Evolutionary conservation across 2,888 invertebrate genomes (phyloP).

Genomic region (Dicranocentrus wangi): DNA sequence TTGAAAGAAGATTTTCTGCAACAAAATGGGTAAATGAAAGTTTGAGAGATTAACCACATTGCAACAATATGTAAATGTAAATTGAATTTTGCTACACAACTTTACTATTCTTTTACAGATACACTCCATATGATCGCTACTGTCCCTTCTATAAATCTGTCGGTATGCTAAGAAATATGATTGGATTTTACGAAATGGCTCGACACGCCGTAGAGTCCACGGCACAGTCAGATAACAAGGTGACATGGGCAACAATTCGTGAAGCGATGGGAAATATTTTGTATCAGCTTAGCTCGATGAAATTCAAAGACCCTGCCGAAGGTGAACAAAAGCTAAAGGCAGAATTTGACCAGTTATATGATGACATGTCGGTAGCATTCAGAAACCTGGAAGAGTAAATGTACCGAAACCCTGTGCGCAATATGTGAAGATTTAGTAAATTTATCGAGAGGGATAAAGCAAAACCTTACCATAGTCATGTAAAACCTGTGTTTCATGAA

Average conservation of each 20-base stretch:
- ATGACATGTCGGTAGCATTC: constrained; percentile 97
- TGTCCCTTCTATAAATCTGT: constrained; percentile 99
- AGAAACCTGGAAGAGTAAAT: constrained; percentile 97
- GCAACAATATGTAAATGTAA: too few relatives aligned
- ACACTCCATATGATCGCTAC: constrained; percentile 95
- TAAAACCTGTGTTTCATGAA: constrained; percentile 59
- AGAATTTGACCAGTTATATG: constrained; percentile 96
- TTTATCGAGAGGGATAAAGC: constrained; percentile 10
- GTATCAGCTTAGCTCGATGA: constrained; percentile 98
- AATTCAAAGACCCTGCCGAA: constrained; percentile 99
- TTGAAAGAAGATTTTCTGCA: constrained; percentile 99
- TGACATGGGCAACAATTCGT: constrained; percentile 97
- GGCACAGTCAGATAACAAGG: constrained; percentile 98
- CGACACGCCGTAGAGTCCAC: constrained; percentile 98
- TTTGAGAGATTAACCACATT: too few relatives aligned
- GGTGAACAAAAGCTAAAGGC: constrained; percentile 97
- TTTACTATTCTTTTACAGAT: constrained; percentile 74
- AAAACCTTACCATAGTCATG: constrained; percentile 46
- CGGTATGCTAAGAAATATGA: constrained; percentile 98
- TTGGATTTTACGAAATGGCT: constrained; percentile 98
- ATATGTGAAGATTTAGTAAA: neutral
- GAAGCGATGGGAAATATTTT: constrained; percentile 97
- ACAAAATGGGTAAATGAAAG: constrained; percentile 89
- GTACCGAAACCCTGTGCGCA: neutral
- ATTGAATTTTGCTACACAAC: too few relatives aligned